A percentile compares a stretch with the other conserved stretches of the same genome.
Conservation (phyloP, 2,888 invertebrate genomes). For the Nysson spinosus region DNA sequence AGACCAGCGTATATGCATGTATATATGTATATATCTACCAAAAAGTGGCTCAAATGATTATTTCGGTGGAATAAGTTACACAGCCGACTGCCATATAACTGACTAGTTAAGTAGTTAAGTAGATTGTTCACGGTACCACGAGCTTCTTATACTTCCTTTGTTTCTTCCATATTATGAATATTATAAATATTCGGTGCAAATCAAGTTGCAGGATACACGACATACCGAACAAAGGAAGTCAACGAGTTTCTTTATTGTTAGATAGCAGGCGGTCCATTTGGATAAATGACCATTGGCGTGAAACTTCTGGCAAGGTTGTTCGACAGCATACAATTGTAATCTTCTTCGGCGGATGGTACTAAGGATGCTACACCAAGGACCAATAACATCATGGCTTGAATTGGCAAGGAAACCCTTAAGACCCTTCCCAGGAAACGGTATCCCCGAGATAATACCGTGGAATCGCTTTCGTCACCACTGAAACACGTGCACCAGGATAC, state of each 20-base stretch:
- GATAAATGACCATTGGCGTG: conserved; percentile 93
- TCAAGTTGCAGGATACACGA: background rate
- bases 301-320: conserved; percentile 90
- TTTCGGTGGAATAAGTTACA: background rate
- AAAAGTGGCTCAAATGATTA: background rate
- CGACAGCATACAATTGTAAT: conserved; percentile 90
- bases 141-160: too few relatives aligned
- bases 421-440: conserved; percentile 93
- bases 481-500: conserved; percentile 55
- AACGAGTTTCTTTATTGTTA: conserved; percentile 76
- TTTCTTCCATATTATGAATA: too few relatives aligned
- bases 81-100: conserved; percentile 7
- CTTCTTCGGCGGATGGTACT: conserved; percentile 92
- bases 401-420: conserved; percentile 93
- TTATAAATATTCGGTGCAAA: too few relatives aligned
- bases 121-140: conserved; percentile 9
- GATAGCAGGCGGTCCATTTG: conserved; percentile 95
- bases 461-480: conserved; percentile 79
- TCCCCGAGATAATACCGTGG: conserved; percentile 85
- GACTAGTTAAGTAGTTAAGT: conserved; percentile 24
- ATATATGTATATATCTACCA: background rate
- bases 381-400: conserved; percentile 95
- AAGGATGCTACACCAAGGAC: conserved; percentile 95
- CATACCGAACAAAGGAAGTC: background rate
- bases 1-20: too few relatives aligned